Evolutionary conservation across 2,797 vertebrate genomes (phyloP).

Genomic region (Eremophila alpestris): DNA sequence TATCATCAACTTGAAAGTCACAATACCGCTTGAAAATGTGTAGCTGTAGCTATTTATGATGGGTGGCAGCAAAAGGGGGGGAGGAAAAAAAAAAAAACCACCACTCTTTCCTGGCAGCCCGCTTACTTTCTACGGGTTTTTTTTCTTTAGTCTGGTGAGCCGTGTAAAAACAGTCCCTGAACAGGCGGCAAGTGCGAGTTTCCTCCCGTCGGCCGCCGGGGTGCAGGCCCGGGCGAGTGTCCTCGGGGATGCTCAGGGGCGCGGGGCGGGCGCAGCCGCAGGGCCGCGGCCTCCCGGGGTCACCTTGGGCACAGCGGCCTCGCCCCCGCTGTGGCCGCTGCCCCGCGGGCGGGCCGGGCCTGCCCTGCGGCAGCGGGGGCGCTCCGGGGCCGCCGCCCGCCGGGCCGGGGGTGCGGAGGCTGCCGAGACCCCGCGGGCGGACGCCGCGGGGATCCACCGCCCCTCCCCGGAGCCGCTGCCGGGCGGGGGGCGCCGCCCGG

Average conservation of each 20-base stretch:
- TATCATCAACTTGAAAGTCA: constrained; percentile 47
- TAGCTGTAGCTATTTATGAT: constrained; percentile 54
- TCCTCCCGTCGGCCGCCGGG: not conserved
- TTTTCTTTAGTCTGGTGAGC: not conserved
- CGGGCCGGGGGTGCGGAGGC: not conserved
- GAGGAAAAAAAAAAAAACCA: not conserved
- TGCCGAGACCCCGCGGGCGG: not conserved
- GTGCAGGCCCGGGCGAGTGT: not conserved
- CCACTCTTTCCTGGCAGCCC: not conserved
- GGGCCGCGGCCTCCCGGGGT: constrained; percentile 1
- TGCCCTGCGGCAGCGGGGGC: not conserved
- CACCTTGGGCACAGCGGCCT: constrained; percentile 12
- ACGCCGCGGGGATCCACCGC: not conserved
- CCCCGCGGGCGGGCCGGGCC: not conserved
- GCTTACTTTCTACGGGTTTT: not conserved
- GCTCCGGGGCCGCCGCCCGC: not conserved
- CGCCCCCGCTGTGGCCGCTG: not conserved
- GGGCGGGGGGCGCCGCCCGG: too few species aligned
- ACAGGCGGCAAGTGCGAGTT: not conserved
- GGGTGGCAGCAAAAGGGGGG: constrained; percentile 21
- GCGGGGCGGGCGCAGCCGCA: not conserved
- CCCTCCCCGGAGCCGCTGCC: too few species aligned
- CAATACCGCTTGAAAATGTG: constrained; percentile 29
- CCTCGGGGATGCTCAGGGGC: not conserved
- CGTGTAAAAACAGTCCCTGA: not conserved